Conservation (phyloP, 2,113 vertebrate species). For the Ochotona princeps region DNA sequence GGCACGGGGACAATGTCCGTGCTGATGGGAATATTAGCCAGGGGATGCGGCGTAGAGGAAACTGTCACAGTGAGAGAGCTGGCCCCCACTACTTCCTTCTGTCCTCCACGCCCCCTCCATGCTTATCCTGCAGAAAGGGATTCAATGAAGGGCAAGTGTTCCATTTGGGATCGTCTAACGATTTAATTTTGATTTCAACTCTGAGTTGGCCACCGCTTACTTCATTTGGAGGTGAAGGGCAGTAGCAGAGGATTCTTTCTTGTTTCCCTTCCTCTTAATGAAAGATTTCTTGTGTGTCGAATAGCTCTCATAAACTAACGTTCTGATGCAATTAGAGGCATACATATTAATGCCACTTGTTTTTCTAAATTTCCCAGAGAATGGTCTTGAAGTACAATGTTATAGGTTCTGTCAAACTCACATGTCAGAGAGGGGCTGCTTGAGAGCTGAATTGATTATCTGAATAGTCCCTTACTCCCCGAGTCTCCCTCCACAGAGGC, state of each 20-base stretch:
- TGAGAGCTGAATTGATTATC: conserved; percentile 47
- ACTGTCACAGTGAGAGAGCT: background rate
- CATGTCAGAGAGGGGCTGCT: conserved; percentile 1
- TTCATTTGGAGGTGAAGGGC: background rate
- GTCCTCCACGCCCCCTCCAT: background rate
- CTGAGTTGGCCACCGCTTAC: background rate
- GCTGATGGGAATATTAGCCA: background rate
- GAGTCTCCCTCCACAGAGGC: background rate
- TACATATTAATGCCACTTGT: conserved; percentile 80
- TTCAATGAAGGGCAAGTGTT: background rate
- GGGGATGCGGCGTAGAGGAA: background rate
- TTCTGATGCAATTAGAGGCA: conserved; percentile 77
- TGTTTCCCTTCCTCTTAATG: background rate
- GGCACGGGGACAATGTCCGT: background rate
- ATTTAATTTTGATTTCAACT: background rate
- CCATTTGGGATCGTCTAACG: background rate
- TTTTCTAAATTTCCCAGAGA: conserved; percentile 67
- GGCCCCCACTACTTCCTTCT: background rate
- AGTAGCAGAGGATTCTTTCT: background rate
- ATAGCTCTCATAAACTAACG: conserved; percentile 69
- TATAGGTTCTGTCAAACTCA: conserved; percentile 52
- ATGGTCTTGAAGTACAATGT: conserved; percentile 64
- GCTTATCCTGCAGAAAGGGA: background rate
- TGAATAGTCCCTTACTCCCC: conserved; percentile 7
- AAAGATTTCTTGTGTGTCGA: conserved; percentile 58